Base-by-base conservation (phyloP, 1,140 invertebrate genomes). In the Brevipalpus yothersi region DNA sequence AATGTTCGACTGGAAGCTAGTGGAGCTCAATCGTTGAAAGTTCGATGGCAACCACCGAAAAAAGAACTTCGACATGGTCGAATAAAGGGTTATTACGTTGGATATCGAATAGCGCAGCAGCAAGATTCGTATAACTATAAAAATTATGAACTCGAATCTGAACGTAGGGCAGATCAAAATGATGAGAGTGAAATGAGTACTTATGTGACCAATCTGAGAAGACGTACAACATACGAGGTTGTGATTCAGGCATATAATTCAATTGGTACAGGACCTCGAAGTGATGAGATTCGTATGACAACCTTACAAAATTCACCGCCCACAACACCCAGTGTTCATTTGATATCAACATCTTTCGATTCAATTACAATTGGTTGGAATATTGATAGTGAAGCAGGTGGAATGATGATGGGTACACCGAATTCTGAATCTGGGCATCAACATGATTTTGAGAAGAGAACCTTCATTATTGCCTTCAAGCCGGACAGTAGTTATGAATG, bases 131-230 rank as follows among this genome's bases (percentile, higher is more conserved):
- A 84, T 68, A 78, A 89, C 59, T 92, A 88, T 68, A 86, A 91
- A 73, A 91, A 86, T 60, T 83, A 91, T 21, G 86, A 91, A 71
- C 87, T 90, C 43, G 45, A 62, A 40, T 89, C 43, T 41, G 62
- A 41, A 58, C 68, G 9, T 51, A 4, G 12, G 43, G 12, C 43
- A 3, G n/a, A 80, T 53, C 9, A 57, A 53, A 23, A 58, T 23
- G 5, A 55, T 40, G 23, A 13, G 58, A 1, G 31, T 54, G 43
- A 60, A 43, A 43, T 55, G 23, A 43, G n/a, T 17, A 17, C 41
- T 17, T 57, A 57, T 42, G 43, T 57, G 8, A 57, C 56, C 9
- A 57, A 57, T 42, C n/a, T 57, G 15, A 60, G 43, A 51, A 53
- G 55, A 69, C 73, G 63, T 58, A 75, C 74, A 5, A 67, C 69